Base-by-base conservation (phyloP, 2,113 vertebrate genomes). In the Spheniscus mendiculus region DNA sequence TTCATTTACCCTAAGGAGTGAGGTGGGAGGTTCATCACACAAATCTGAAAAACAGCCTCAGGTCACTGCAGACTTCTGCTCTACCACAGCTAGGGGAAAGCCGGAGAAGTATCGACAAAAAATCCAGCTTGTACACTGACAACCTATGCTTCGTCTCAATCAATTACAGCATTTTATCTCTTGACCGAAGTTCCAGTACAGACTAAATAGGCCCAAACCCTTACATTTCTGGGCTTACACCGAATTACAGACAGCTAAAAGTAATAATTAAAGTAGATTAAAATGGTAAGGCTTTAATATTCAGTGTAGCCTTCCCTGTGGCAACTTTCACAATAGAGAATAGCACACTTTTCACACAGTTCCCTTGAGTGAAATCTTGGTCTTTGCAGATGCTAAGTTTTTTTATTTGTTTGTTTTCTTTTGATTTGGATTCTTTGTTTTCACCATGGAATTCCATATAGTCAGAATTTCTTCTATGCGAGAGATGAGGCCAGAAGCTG, bases 61-160 rank as follows among this genome's bases (percentile, higher is more conserved):
- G 22, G 9, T 49, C 59, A 30, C 45, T 19, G 29, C 19, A 49
- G 66, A 5, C 6, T 42, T 56, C 23, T 50, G n/a, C 3, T 1
- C 16, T 55, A 19, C 20, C 58, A 81, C 19, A 53, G 21, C 19
- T 26, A 3, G 2, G 2, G 56, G 18, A 63, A 65, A 94, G 40
- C 2, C 1, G 0, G 2, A 12, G 15, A 27, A 40, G n/a, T 7
- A 11, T 1, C 13, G 14, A 34, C 59, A 69, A 56, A 56, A 77
- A 84, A 44, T 25, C 21, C 55, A 47, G 1, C 63, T 21, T 29
- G 38, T 2, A 17, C 72, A 1, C 12, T 17, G 17, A 52, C 16
- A 44, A 10, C 5, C 7, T 12, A 5, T 27, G 8, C n/a, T 74
- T 52, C 5, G 0, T n/a, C 40, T 50, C 58, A 49, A 4, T 50